Evolutionary conservation across 2,113 vertebrate genomes (phyloP).

Genomic region (Tichodroma muraria): DNA sequence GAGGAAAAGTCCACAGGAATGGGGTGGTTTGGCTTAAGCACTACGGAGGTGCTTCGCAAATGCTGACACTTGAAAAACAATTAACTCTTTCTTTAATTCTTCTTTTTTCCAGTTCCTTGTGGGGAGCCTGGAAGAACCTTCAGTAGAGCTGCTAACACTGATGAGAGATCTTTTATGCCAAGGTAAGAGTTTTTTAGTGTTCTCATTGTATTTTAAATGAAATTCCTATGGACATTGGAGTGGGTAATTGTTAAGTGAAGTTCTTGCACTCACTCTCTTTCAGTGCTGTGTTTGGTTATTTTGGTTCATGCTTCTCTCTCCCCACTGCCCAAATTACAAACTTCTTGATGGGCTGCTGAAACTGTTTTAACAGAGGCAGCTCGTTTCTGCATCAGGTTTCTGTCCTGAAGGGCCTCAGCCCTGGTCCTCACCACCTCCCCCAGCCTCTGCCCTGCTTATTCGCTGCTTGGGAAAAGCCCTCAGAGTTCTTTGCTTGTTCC

Average conservation of each 20-base stretch:
- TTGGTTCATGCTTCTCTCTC: neutral
- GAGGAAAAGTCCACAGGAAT: neutral
- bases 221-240: neutral
- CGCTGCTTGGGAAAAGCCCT: neutral
- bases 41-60: neutral
- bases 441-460: neutral
- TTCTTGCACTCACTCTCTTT: neutral
- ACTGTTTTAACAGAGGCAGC: neutral
- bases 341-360: neutral
- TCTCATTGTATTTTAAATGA: neutral
- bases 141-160: conserved; percentile 47
- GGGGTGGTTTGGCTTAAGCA: neutral
- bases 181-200: conserved; percentile 25
- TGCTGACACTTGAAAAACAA: neutral
- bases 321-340: neutral
- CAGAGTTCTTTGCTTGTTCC: neutral
- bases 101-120: neutral
- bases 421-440: neutral
- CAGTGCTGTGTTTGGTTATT: neutral
- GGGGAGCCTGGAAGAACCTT: conserved; percentile 21
- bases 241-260: neutral
- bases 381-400: neutral
- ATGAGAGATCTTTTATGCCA: conserved; percentile 71
- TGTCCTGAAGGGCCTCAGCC: neutral
- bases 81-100: neutral